Evolutionary conservation across 2,888 invertebrate species (phyloP).

Genomic region (Dilophus febrilis): DNA sequence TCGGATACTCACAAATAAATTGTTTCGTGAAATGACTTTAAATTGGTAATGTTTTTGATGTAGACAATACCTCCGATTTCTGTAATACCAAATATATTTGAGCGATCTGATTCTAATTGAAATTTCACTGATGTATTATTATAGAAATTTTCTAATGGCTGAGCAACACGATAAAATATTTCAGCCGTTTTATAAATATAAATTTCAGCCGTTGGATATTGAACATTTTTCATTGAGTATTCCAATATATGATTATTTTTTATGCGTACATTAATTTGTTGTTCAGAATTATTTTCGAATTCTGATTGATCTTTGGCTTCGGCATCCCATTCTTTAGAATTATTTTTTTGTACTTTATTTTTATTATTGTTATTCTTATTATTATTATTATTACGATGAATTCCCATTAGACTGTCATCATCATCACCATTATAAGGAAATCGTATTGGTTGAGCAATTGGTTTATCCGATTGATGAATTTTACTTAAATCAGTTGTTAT

Average conservation of each 20-base stretch:
- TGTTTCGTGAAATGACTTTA: constrained; percentile 28
- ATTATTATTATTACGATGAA: neutral
- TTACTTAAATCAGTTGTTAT: constrained; percentile 22
- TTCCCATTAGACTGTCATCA: no score
- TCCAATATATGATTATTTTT: no score
- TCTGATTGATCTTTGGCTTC: no score
- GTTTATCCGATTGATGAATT: constrained; percentile 20
- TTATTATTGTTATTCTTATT: no score
- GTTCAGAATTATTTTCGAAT: no score
- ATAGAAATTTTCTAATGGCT: constrained; percentile 26
- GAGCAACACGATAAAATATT: constrained; percentile 30
- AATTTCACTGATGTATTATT: constrained; percentile 18
- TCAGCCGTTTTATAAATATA: constrained; percentile 30
- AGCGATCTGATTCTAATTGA: constrained; percentile 22
- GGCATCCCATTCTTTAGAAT: no score
- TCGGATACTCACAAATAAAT: constrained; percentile 25
- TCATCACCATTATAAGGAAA: no score
- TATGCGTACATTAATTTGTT: no score
- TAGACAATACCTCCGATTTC: constrained; percentile 37
- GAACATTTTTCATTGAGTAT: constrained; percentile 13
- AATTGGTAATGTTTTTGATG: constrained; percentile 31
- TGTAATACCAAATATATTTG: constrained; percentile 36
- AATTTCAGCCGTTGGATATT: constrained; percentile 21
- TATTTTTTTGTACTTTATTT: no score
- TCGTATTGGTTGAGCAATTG: constrained; percentile 1